Base-by-base conservation (phyloP, 1,140 invertebrate genomes). In the Drosophila serrata region DNA sequence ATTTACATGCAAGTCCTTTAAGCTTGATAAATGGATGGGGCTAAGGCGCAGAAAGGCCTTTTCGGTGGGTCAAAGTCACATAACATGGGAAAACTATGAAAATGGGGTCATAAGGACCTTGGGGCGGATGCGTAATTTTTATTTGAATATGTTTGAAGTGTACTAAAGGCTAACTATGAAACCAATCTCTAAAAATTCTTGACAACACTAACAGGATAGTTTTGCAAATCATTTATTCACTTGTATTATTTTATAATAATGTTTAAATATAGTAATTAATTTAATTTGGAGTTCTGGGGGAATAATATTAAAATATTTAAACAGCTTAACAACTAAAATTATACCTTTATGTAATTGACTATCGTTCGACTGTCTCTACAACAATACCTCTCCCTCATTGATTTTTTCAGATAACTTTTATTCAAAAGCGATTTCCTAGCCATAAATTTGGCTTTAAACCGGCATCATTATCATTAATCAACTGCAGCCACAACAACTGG, bases 1-100 rank as follows among this genome's bases (percentile, higher is more conserved):
- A 81, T 84, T 90, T 75, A 70, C 80, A 68, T 75, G 33, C 64
- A 81, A 85, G 85, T 90, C 85, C 60, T 76, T 85, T 90, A 90
- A 90, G 85, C 85, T 46, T 90, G 85, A 90, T 90, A 79, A 90
- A 90, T 90, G 85, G 85, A 65, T 69, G 59, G 64, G 65, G 73
- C 68, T 40, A 70, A 49, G 42, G 13, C 39, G 45, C 15, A 33
- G 56, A 39, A 37, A 35, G 29, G 12, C 31, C 24, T 15, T 35
- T 37, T 51, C 19, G 59, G 43, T 40, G 39, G 43, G 33, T 43
- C 35, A 45, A 24, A 45, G 43, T 39, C 45, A 24, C 24, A 24
- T 42, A 22, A 13, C 40, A 56, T 22, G 29, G 35, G 17, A 55
- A 27, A 64, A 64, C 72, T 70, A 80, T 58, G 19, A 19, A 73